Conservation (phyloP, 2,888 invertebrate species). For the Papilio demoleus region DNA sequence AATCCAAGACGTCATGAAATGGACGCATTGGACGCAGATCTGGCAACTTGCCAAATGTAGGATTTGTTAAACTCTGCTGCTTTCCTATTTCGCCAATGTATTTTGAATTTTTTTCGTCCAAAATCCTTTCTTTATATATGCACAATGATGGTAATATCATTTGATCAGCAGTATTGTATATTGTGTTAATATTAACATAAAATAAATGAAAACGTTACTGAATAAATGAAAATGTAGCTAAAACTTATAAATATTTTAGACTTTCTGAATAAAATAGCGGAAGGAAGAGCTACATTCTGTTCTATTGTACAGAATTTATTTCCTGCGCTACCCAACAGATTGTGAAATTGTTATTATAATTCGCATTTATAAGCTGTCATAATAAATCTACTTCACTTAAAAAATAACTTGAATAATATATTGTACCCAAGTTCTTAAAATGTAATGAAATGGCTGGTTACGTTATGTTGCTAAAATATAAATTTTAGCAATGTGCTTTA, state of each 20-base stretch:
- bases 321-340: not conserved
- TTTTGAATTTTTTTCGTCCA: not conserved
- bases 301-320: not conserved
- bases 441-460: not conserved
- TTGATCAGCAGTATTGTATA: not conserved
- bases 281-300: not conserved
- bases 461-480: not conserved
- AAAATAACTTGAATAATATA: too few relatives aligned
- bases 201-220: not conserved
- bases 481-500: not conserved
- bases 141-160: not conserved
- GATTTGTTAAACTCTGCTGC: not conserved
- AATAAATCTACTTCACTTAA: not conserved
- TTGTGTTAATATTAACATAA: not conserved
- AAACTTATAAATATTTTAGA: not conserved
- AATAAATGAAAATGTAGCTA: not conserved
- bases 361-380: not conserved
- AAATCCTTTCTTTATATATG: not conserved
- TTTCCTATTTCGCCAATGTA: constrained; percentile 7
- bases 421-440: not conserved
- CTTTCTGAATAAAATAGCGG: not conserved
- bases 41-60: constrained; percentile 6
- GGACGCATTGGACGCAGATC: not conserved
- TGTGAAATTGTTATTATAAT: not conserved
- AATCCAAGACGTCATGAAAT: not conserved